These are phyloP conservation scores for Etheostoma cragini DNA, from an alignment of 2,113 vertebrate genomes.

Conservation along the genomic window DNA sequence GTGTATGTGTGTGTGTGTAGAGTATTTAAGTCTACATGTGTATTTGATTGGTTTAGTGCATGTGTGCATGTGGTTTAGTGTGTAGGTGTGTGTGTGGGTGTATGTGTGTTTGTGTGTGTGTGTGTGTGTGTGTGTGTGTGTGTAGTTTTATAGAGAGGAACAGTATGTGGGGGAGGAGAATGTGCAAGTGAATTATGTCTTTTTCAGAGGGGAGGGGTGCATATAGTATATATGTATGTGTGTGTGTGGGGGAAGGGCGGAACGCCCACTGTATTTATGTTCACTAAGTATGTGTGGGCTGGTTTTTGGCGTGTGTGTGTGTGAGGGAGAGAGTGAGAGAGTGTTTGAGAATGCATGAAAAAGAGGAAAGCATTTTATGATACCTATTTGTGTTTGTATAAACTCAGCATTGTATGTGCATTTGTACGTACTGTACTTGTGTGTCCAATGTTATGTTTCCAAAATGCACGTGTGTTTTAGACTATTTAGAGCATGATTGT, in stretches of 20 bases:
- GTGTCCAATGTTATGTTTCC: conserved; percentile 1
- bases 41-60: conserved; percentile 32
- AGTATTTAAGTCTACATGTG: conserved; percentile 17
- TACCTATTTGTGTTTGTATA: conserved; percentile 36
- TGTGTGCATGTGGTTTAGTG: conserved; percentile 43
- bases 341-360: conserved; percentile 26
- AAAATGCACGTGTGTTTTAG: conserved; percentile 12
- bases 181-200: conserved; percentile 82
- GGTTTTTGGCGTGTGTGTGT: conserved; percentile 41
- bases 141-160: conserved; percentile 72
- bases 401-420: conserved; percentile 20
- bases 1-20: conserved; percentile 12
- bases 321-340: conserved; percentile 43
- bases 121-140: conserved; percentile 48
- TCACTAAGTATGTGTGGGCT: conserved; percentile 65
- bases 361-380: conserved; percentile 49
- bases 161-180: conserved; percentile 78
- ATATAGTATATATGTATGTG: conserved; percentile 57
- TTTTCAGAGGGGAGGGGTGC: conserved; percentile 77
- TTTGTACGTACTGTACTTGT: background rate
- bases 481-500: conserved; percentile 33
- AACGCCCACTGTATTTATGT: conserved; percentile 72
- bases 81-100: conserved; percentile 46
- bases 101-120: conserved; percentile 42
- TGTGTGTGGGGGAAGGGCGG: conserved; percentile 75